A percentile compares a stretch with the other conserved stretches of the same genome.
Conservation (phyloP, 1,140 invertebrate genomes). For the Drosophila tani region DNA sequence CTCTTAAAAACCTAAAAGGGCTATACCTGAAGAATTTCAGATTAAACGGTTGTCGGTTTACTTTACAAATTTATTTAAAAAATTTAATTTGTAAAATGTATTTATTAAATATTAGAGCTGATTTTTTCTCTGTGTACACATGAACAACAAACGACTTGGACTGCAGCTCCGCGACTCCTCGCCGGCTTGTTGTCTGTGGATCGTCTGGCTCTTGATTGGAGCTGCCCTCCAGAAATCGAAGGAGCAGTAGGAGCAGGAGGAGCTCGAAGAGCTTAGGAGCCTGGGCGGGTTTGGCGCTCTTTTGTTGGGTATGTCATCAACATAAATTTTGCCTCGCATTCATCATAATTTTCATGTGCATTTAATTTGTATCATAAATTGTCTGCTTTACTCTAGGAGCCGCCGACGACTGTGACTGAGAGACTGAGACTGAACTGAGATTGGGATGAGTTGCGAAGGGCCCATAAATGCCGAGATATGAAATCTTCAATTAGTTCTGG, state of each 20-base stretch:
- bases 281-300: constrained; percentile 33
- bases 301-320: constrained; percentile 72
- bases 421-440: constrained; percentile 42
- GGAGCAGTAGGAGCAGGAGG: constrained; percentile 4
- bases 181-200: constrained; percentile 51
- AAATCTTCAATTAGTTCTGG: constrained; percentile 58
- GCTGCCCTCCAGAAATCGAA: constrained; percentile 48
- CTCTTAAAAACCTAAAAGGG: too few species aligned
- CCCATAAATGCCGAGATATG: constrained; percentile 40
- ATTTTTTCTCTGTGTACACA: neutral
- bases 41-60: too few species aligned
- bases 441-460: constrained; percentile 42
- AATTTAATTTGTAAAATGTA: neutral
- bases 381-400: constrained; percentile 51
- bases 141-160: constrained; percentile 26
- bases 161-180: constrained; percentile 22
- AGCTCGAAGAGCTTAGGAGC: constrained; percentile 18
- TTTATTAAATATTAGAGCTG: too few species aligned
- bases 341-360: constrained; percentile 81
- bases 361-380: constrained; percentile 82
- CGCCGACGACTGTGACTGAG: constrained; percentile 8
- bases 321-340: constrained; percentile 81
- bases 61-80: neutral
- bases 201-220: constrained; percentile 73
- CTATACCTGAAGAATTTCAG: too few species aligned